Percentiles rank a stretch among this genome's conserved stretches.
Evolutionary conservation across 1,140 invertebrate species (phyloP).

Genomic region (Brachionus koreanus): DNA sequence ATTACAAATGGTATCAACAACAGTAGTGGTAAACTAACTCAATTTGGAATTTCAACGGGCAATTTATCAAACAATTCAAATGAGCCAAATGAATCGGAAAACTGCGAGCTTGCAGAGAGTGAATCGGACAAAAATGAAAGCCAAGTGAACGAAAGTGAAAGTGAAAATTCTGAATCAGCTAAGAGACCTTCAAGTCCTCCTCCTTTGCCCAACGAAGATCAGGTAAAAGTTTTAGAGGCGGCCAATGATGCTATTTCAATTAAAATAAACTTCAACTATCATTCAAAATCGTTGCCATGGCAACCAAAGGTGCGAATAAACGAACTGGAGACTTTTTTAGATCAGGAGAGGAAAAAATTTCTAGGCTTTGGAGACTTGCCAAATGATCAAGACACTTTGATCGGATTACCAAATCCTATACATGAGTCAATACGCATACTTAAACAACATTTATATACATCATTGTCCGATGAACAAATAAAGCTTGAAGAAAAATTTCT

Average conservation of each 20-base stretch:
- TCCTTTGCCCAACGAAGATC: slow-evolving; percentile 50
- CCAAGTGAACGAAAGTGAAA: not conserved
- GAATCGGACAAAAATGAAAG: not conserved
- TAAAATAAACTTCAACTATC: not conserved
- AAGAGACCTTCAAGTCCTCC: slow-evolving; percentile 21
- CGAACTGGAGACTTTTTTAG: slow-evolving; percentile 75
- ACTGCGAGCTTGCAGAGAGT: not conserved
- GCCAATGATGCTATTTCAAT: slow-evolving; percentile 7
- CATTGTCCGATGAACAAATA: slow-evolving; percentile 61
- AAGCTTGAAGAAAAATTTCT: slow-evolving; percentile 61
- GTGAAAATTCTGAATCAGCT: slow-evolving; percentile 46
- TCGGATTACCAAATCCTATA: slow-evolving; percentile 86
- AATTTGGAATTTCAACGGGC: not conserved
- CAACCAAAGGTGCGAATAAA: slow-evolving; percentile 75
- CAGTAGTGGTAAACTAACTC: not conserved
- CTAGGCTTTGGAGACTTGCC: slow-evolving; percentile 74
- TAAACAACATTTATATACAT: slow-evolving; percentile 65
- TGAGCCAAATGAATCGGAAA: not conserved
- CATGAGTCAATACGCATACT: slow-evolving; percentile 87
- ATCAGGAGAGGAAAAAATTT: slow-evolving; percentile 86
- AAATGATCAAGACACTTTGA: slow-evolving; percentile 74
- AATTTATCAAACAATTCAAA: not conserved
- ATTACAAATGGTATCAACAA: not conserved
- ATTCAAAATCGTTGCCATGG: slow-evolving; percentile 73
- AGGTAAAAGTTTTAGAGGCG: not conserved